Evolutionary conservation across 2,888 invertebrate species (phyloP).

Genomic region (Plebejus melissa): DNA sequence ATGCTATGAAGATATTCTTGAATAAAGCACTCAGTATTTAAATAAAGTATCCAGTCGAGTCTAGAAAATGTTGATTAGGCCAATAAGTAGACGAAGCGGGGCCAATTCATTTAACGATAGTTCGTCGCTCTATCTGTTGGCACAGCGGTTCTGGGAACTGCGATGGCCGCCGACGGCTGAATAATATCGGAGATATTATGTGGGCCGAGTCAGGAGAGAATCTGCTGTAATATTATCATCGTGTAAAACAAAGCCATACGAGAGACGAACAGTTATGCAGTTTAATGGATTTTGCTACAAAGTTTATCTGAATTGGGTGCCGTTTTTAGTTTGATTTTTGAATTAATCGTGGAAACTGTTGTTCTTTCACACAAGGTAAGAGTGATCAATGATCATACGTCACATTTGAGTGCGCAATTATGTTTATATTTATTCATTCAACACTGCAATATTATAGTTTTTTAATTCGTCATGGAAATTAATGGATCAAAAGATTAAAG

Average conservation of each 20-base stretch:
- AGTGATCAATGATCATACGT: background rate
- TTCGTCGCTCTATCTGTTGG: slow-evolving; percentile 38
- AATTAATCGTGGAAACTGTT: background rate
- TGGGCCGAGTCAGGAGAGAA: background rate
- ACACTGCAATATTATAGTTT: too few relatives aligned
- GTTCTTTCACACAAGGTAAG: background rate
- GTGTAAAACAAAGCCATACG: background rate
- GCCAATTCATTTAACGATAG: slow-evolving; percentile 37
- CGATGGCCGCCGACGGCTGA: slow-evolving; percentile 33
- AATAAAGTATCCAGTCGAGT: slow-evolving; percentile 9
- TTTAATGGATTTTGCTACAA: background rate
- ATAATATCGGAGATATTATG: background rate
- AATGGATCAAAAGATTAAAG: too few relatives aligned
- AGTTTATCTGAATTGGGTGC: background rate
- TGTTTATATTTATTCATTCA: background rate
- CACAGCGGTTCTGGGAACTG: slow-evolving; percentile 41
- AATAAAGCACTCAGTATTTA: background rate
- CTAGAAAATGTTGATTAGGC: slow-evolving; percentile 16
- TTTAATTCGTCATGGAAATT: too few relatives aligned
- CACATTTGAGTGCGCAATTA: too few relatives aligned
- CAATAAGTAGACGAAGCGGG: slow-evolving; percentile 30
- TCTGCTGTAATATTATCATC: background rate
- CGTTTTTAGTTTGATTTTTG: background rate
- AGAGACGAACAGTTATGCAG: background rate
- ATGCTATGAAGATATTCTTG: background rate